Conservation (phyloP, 2,888 invertebrate species). For the Augiades crinisus region DNA sequence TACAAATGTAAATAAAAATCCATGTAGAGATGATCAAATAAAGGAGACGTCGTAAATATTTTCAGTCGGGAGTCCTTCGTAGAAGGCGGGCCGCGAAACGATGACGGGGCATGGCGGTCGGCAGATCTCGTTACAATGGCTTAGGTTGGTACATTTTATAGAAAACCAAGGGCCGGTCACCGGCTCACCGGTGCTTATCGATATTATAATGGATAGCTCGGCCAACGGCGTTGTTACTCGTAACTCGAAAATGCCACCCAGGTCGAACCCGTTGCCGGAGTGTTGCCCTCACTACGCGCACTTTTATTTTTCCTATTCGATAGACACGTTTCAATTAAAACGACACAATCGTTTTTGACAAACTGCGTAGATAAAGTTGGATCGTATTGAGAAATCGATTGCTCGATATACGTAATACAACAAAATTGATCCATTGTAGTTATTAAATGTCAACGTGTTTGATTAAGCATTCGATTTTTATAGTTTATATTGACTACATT, state of each 20-base stretch:
- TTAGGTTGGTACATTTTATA: conserved; percentile 43
- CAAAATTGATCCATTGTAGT: too few species aligned
- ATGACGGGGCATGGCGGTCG: conserved; percentile 32
- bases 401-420: too few species aligned
- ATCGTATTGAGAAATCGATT: background rate
- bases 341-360: background rate
- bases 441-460: too few species aligned
- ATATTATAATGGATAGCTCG: conserved; percentile 46
- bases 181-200: conserved; percentile 46
- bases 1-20: conserved; percentile 11
- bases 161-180: conserved; percentile 45
- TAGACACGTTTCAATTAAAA: conserved; percentile 15
- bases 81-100: conserved; percentile 32
- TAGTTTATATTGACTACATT: too few species aligned
- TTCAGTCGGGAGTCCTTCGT: conserved; percentile 29
- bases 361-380: background rate
- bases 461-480: too few species aligned
- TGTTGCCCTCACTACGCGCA: conserved; percentile 6
- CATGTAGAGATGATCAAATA: conserved; percentile 3
- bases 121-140: conserved; percentile 40
- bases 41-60: conserved; percentile 8
- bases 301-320: conserved; percentile 8
- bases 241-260: conserved; percentile 67
- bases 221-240: conserved; percentile 64
- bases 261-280: conserved; percentile 46